These are phyloP conservation scores for Catocala sponsa DNA, from an alignment of 2,888 invertebrate genomes.

Conservation along the genomic window DNA sequence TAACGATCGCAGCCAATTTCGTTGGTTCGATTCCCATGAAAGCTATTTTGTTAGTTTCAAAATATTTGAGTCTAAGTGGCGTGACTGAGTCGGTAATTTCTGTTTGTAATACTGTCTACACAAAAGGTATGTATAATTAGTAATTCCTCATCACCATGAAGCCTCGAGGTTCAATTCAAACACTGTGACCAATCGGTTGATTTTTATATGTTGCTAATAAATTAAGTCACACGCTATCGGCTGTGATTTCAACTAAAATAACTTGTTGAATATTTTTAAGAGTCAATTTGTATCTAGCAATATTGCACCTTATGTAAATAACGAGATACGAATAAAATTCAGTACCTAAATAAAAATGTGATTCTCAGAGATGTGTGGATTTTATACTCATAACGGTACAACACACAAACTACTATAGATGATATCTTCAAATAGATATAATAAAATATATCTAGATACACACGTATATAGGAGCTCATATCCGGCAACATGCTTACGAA, in stretches of 20 bases:
- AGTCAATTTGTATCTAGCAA: not conserved
- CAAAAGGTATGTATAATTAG: slow-evolving; percentile 45
- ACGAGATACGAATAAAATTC: not conserved
- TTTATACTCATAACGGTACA: too few relatives aligned
- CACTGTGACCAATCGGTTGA: slow-evolving; percentile 46
- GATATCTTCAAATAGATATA: too few relatives aligned
- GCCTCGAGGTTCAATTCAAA: slow-evolving; percentile 27
- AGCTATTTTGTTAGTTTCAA: slow-evolving; percentile 60
- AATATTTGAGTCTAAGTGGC: slow-evolving; percentile 69
- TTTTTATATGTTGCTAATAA: slow-evolving; percentile 50
- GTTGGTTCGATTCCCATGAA: slow-evolving; percentile 73
- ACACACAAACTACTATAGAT: too few relatives aligned
- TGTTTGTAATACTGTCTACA: slow-evolving; percentile 68
- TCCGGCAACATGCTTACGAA: too few relatives aligned
- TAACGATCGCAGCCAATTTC: slow-evolving; percentile 65
- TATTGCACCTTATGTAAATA: slow-evolving; percentile 1
- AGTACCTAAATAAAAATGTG: too few relatives aligned
- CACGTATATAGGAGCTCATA: too few relatives aligned
- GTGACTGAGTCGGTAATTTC: slow-evolving; percentile 72
- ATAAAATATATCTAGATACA: too few relatives aligned
- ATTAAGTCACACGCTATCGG: slow-evolving; percentile 35
- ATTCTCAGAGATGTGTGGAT: too few relatives aligned
- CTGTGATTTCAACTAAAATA: slow-evolving; percentile 5
- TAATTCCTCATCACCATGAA: slow-evolving; percentile 50
- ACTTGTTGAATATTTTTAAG: not conserved